These are phyloP conservation scores for Etheostoma perlongum DNA, from an alignment of 2,797 vertebrate species.

Conservation along the genomic window DNA sequence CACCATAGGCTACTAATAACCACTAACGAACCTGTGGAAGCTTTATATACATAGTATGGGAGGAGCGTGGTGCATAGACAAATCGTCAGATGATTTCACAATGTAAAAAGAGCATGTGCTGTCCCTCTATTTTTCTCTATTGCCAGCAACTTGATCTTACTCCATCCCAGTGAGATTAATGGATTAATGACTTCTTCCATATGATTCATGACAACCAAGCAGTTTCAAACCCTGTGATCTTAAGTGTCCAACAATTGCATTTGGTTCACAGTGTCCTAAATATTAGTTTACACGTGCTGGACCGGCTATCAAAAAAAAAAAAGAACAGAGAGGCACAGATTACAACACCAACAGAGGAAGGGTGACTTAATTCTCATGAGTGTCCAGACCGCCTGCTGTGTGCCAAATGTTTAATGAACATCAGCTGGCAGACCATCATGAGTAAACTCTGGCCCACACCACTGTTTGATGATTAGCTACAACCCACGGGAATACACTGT, in stretches of 20 bases:
- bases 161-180: slow-evolving; percentile 8
- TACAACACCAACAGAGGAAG: no score
- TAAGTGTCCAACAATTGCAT: no score
- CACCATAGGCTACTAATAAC: slow-evolving; percentile 12
- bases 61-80: slow-evolving; percentile 10
- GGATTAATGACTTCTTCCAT: slow-evolving; percentile 26
- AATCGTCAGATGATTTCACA: slow-evolving; percentile 15
- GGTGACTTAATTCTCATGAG: not conserved
- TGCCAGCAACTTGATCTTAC: no score
- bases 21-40: slow-evolving; percentile 20
- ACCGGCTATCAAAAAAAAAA: no score
- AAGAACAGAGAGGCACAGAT: no score
- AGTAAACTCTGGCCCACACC: slow-evolving; percentile 75
- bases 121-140: not conserved
- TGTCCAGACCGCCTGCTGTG: slow-evolving; percentile 68
- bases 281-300: no score
- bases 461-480: slow-evolving; percentile 78
- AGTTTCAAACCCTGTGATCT: no score
- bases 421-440: slow-evolving; percentile 72
- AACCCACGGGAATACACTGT: slow-evolving; percentile 67
- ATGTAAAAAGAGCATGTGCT: slow-evolving; percentile 5
- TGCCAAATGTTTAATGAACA: slow-evolving; percentile 83
- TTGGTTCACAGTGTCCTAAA: no score
- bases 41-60: slow-evolving; percentile 8
- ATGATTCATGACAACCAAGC: not conserved